Percentiles rank a stretch among this genome's conserved stretches.
These are phyloP conservation scores for Magallana nippona DNA, from an alignment of 2,888 invertebrate genomes.

Conservation along the genomic window DNA sequence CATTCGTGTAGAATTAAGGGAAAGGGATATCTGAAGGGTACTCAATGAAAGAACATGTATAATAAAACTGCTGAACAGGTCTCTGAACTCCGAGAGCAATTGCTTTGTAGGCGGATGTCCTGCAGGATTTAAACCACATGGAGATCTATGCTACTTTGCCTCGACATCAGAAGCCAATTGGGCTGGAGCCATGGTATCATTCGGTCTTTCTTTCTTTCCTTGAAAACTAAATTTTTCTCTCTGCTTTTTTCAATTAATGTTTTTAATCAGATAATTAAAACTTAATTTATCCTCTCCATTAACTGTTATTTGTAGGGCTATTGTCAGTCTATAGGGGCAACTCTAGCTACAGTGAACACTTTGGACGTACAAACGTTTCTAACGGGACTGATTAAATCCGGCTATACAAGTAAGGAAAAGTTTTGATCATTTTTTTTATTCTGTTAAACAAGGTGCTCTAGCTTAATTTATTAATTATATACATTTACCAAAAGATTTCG, in stretches of 20 bases:
- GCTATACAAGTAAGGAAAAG: constrained; percentile 7
- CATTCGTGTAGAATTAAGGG: no score
- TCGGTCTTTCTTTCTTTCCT: no score
- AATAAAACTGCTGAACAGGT: no score
- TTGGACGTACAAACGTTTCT: constrained; percentile 40
- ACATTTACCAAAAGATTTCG: not conserved
- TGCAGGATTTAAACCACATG: constrained; percentile 41
- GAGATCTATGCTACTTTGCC: constrained; percentile 50
- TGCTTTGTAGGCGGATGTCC: constrained; percentile 48
- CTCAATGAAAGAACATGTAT: no score
- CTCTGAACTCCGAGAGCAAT: no score
- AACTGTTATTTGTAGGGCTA: constrained; percentile 38
- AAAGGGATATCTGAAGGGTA: no score
- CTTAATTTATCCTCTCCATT: not conserved
- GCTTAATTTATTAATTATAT: not conserved
- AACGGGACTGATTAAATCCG: not conserved
- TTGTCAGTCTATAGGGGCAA: constrained; percentile 43
- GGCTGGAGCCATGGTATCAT: constrained; percentile 56
- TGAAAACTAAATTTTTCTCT: no score
- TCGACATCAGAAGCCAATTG: constrained; percentile 52
- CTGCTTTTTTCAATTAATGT: no score
- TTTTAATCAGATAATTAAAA: not conserved
- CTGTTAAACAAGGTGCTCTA: no score
- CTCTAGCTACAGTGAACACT: constrained; percentile 41
- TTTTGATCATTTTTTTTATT: no score